Percentiles rank a stretch among this genome's conserved stretches.
Conservation (phyloP, 2,113 vertebrate genomes). For the Odocoileus virginianus region DNA sequence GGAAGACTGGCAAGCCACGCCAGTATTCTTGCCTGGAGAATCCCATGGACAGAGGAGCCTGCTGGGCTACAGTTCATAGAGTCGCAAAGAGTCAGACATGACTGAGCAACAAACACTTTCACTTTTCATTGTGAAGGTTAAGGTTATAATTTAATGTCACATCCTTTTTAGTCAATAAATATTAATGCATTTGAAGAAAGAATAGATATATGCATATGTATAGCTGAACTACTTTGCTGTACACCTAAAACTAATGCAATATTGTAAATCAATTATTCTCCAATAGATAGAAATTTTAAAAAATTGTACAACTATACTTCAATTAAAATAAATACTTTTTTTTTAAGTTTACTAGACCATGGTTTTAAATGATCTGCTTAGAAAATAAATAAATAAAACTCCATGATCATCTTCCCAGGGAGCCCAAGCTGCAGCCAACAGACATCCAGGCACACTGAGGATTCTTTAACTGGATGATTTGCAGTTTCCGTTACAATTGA, state of each 20-base stretch:
- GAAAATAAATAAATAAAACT: background rate
- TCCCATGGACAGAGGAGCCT: background rate
- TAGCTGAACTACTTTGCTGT: background rate
- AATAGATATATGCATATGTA: background rate
- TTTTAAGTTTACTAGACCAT: background rate
- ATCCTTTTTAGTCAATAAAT: background rate
- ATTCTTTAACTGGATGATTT: background rate
- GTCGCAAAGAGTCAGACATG: rapidly evolving
- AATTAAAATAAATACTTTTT: background rate
- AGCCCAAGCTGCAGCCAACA: background rate
- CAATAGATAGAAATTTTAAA: background rate
- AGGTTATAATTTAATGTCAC: background rate
- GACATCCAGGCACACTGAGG: background rate
- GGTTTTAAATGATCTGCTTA: background rate
- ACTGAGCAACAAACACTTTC: background rate
- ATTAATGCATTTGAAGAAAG: background rate
- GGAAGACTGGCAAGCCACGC: background rate
- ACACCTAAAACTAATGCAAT: background rate
- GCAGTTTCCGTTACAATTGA: background rate
- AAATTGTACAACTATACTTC: background rate
- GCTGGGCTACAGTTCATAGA: background rate
- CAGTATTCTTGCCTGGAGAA: background rate
- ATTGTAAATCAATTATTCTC: background rate
- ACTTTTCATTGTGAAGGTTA: background rate
- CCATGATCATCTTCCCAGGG: background rate